These are phyloP conservation scores for Condylura cristata DNA, from an alignment of 2,113 vertebrate species.

Conservation along the genomic window DNA sequence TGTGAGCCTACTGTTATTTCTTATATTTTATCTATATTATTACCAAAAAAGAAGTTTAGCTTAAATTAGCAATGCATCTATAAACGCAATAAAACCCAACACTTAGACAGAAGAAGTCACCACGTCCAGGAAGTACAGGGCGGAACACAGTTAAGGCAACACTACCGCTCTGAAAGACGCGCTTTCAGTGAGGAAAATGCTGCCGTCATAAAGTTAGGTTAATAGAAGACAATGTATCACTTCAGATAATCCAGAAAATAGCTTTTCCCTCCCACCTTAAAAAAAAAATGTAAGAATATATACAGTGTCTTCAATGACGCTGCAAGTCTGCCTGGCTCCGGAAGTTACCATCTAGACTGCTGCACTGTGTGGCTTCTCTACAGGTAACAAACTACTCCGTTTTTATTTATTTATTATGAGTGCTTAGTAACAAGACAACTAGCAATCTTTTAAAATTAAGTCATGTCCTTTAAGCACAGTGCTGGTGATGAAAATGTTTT, in stretches of 20 bases:
- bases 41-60: neutral
- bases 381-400: slow-evolving; percentile 17
- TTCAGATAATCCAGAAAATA: slow-evolving; percentile 38
- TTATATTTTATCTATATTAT: neutral
- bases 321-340: slow-evolving; percentile 13
- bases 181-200: neutral
- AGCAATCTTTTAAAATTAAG: slow-evolving; percentile 42
- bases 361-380: neutral
- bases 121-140: neutral
- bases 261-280: neutral
- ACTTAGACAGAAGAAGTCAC: slow-evolving; percentile 5
- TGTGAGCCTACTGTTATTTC: neutral
- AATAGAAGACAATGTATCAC: slow-evolving; percentile 16
- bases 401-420: slow-evolving; percentile 24
- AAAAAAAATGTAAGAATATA: neutral
- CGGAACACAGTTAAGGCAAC: slow-evolving; percentile 37
- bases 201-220: slow-evolving; percentile 5
- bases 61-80: slow-evolving; percentile 28
- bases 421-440: neutral
- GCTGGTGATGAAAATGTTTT: neutral
- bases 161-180: neutral
- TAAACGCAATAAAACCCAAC: slow-evolving; percentile 3
- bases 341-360: slow-evolving; percentile 7
- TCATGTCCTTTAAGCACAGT: neutral
- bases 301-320: neutral